Evolutionary conservation across 2,113 vertebrate genomes (phyloP).

Genomic region (Sceloporus undulatus): DNA sequence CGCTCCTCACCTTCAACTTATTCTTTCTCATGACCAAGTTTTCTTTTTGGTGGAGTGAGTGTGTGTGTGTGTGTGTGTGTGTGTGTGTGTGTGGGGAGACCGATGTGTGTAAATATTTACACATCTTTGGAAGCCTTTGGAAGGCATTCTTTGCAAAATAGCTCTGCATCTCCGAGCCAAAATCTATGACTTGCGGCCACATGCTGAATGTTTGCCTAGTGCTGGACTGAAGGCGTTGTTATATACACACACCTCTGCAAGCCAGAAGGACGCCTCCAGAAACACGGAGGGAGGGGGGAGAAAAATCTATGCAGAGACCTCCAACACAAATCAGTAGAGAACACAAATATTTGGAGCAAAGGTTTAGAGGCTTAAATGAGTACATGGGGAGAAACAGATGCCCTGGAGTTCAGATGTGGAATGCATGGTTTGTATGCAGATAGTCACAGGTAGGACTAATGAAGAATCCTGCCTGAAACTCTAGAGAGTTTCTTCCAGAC

Average conservation of each 20-base stretch:
- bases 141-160: not conserved
- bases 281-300: conserved; percentile 25
- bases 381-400: not conserved
- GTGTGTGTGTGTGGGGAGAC: not conserved
- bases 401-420: not conserved
- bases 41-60: not conserved
- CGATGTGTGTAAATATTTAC: conserved; percentile 63
- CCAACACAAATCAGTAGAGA: conserved; percentile 62
- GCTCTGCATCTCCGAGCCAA: not conserved
- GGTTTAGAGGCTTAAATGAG: conserved; percentile 40
- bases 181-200: conserved; percentile 37
- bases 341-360: conserved; percentile 55
- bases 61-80: too few relatives aligned
- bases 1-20: accelerated
- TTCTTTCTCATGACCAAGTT: not conserved
- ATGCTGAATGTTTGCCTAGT: conserved; percentile 39
- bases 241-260: not conserved
- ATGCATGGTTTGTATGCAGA: not conserved
- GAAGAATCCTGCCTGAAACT: not conserved
- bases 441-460: not conserved
- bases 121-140: conserved; percentile 52
- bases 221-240: conserved; percentile 8
- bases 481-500: not conserved
- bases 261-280: not conserved
- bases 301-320: conserved; percentile 5